Evolutionary conservation across 2,888 invertebrate species (phyloP).

Genomic region (Clivina fossor): DNA sequence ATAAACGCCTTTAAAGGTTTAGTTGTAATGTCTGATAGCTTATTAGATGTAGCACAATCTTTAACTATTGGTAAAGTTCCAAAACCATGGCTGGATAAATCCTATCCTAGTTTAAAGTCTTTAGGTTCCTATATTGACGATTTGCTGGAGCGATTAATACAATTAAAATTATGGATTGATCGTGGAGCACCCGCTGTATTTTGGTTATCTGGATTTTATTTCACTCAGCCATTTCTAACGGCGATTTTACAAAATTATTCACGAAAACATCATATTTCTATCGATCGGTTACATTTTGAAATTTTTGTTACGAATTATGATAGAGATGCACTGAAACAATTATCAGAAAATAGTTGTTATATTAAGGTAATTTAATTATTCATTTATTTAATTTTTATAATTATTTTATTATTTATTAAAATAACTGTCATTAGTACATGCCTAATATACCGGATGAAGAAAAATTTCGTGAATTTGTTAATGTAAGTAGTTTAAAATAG

Average conservation of each 20-base stretch:
- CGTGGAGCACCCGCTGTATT: constrained; percentile 79
- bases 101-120: constrained; percentile 88
- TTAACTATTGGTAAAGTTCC: constrained; percentile 82
- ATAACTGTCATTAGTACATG: too few relatives aligned
- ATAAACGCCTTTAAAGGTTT: constrained; percentile 81
- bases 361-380: constrained; percentile 61
- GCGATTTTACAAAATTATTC: constrained; percentile 91
- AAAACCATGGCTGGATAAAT: constrained; percentile 69
- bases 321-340: constrained; percentile 52
- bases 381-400: background rate
- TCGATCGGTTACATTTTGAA: constrained; percentile 77
- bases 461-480: too few relatives aligned
- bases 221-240: constrained; percentile 92
- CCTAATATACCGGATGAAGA: too few relatives aligned
- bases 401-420: too few relatives aligned
- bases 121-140: constrained; percentile 80
- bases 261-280: constrained; percentile 77
- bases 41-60: constrained; percentile 77
- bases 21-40: constrained; percentile 83
- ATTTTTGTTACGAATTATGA: constrained; percentile 71
- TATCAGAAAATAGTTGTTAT: constrained; percentile 67
- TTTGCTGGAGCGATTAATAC: constrained; percentile 67
- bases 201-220: constrained; percentile 94
- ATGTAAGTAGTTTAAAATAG: too few relatives aligned
- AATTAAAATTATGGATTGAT: constrained; percentile 86